Base-by-base conservation (phyloP, 2,888 invertebrate species). In the Macaria liturata region DNA sequence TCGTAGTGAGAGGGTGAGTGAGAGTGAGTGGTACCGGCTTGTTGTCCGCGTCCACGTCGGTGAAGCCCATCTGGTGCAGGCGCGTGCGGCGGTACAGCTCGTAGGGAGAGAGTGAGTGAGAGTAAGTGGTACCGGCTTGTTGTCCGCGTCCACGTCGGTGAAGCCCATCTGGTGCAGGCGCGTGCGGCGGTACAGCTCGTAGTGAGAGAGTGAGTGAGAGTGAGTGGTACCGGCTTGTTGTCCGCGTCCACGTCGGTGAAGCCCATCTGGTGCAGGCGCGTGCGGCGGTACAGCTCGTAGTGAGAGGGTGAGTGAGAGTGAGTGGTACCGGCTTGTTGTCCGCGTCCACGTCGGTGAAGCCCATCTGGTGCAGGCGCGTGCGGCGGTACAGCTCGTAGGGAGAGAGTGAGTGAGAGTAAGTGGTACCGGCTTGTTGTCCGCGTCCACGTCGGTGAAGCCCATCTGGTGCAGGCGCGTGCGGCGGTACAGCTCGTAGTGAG, bases 301-400 rank as follows among this genome's bases (percentile, higher is more conserved):
- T 99, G 34, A 4, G 4, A 37, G 34, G 3, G 3, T 30, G 20
- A 45, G 9, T 7, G 32, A 50, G 20, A 4, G 7, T 6, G 20
- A 3, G 47, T 4, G 32, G 6, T n/a, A 96, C 95, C 1, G 97
- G 97, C 81, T 97, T 97, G 80, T 98, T 97, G 74, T 97, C 97
- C 32, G 96, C 96, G 78, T 98, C 98, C 0, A 97, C 97, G 86
- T 98, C 98, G 67, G 96, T 96, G 90, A 98, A 98, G 69, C 98
- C 98, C 97, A 98, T 98, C 93, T 97, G 96, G 88, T 97, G 96
- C 59, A 98, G 93, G 32, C 98, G 93, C 63, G 95, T 95, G 75
- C 97, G 96, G 0, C 99, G 94, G 91, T 99, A 99, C 53, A 98
- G 93, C 91, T 99, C 99, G 91, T 99, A 99, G 88, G n/a, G n/a